Base-by-base conservation (phyloP, 1,140 invertebrate species). In the Psix sp. region DNA sequence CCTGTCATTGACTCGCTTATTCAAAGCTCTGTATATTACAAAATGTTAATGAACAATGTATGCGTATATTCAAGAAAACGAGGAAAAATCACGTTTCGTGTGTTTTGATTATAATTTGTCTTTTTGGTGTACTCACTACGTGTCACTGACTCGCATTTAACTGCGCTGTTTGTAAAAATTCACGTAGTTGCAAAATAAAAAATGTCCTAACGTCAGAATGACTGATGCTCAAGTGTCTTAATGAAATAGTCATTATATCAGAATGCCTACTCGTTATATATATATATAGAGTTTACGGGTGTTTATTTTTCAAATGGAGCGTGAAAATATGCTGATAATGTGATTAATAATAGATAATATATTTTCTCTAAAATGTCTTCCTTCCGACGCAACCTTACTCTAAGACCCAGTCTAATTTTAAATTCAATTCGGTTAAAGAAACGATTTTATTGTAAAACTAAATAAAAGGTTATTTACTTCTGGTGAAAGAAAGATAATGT, bases 301-400 rank as follows among this genome's bases (percentile, higher is more conserved):
- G 51, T 72, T 72, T 63, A 24, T 63, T 63, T 63, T 72, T 63
- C 51, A 71, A 71, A 62, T 57, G 67, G 57, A 43, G 36, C 67
- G 57, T 71, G 20, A 71, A 71, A 71, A 71, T 63, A 62, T 49
- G 49, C 57, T 71, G 67, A 71, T 71, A 71, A 56, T 62, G 57
- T 63, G 59, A 72, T 72, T 63, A 72, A 72, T 63, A 72, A 57
- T 49, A 70, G 48, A 24, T 21, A 48, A 70, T 70, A 33, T 54
- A 52, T 67, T 67, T 59, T 51, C 63, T 49, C n/a, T n/a, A 31
- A 66, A 20, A 48, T 36, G 24, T 57, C 35, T 46, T 54, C 52
- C 65, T 31, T 57, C 43, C 38, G 46, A 45, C 45, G 29, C 15
- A 31, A 48, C 26, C 45, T 49, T 49, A 54, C 40, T 13, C 5